Evolutionary conservation across 2,888 invertebrate genomes (phyloP), one percentile per base, ranked within the genome.

Genomic region (Sinohyriopsis cumingii): DNA sequence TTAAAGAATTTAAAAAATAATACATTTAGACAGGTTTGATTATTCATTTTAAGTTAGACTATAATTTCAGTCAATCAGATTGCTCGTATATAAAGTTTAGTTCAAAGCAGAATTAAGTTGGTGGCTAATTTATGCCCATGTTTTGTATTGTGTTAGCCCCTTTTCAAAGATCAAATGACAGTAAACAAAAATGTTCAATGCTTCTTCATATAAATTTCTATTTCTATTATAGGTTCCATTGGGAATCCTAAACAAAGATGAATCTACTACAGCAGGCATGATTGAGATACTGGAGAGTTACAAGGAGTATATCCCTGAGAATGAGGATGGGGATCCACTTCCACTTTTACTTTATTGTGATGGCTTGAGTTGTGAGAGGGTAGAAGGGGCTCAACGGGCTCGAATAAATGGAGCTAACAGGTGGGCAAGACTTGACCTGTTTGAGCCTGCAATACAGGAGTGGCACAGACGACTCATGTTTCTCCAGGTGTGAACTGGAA

Each of bases 381-480:
- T 59, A 12, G 55, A 63, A 28, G 59, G 63, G 20, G 71, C 71
- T 3, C 67, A 71, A 55, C 56, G 59, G 28, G 71, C 71, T 15
- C 56, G 71, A 24, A 63, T 71, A n/a, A 71, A 71, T 55, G 63
- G 63, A 59, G 67, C 25, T 20, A 67, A 71, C 45, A 22, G 5
- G 19, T 67, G 63, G 63, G 53, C 67, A 20, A 20, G 69, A 22
- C 62, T 69, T 45, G 67, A 67, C 12, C 56, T 63, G 64, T 63
- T 69, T 69, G 69, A 73, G 63, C 67, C 73, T 15, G 64, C 57
- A n/a, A 73, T 69, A 12, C 73, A 69, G 57, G 73, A 73, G 56
- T 73, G 67, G 69, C 69, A 73, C 56, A 66, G 64, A 53, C 20
- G 69, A 64, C 57, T 69, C n/a, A 67, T 71, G 57, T 64, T 45